Evolutionary conservation across 2,113 vertebrate genomes (phyloP).

Genomic region (Neopipo cinnamomea): DNA sequence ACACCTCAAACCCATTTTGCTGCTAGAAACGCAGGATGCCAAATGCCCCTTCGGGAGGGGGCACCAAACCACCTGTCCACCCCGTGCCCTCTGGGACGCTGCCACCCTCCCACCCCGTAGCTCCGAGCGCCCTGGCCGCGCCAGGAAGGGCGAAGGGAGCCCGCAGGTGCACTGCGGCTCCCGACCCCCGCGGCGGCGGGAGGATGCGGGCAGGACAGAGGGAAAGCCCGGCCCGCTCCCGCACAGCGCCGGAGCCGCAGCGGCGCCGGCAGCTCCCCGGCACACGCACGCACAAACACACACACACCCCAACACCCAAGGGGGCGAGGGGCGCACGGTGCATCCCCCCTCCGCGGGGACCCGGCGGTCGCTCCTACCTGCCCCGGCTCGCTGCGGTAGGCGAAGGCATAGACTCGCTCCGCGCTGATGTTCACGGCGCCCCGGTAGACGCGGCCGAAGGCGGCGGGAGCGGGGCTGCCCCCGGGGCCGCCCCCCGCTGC

Average conservation of each 20-base stretch:
- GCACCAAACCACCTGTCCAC: neutral
- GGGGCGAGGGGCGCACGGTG: neutral
- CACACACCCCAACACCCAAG: too few species aligned
- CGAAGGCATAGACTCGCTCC: constrained; percentile 76
- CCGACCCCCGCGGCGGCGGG: neutral
- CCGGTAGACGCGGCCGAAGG: constrained; percentile 70
- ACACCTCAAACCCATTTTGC: neutral
- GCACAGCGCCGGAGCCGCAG: neutral
- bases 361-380: constrained; percentile 67
- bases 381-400: constrained; percentile 71
- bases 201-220: neutral
- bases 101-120: neutral
- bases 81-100: neutral
- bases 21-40: neutral
- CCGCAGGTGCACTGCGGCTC: neutral
- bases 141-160: neutral
- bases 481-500: neutral
- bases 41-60: accelerated
- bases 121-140: neutral
- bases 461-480: neutral
- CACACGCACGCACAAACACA: neutral
- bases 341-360: neutral
- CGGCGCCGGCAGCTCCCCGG: neutral
- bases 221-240: neutral
- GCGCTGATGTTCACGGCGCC: constrained; percentile 69